Evolutionary conservation across 2,888 invertebrate species (phyloP), one percentile per base, ranked within the genome.

Genomic region (Pilophorus perplexus): DNA sequence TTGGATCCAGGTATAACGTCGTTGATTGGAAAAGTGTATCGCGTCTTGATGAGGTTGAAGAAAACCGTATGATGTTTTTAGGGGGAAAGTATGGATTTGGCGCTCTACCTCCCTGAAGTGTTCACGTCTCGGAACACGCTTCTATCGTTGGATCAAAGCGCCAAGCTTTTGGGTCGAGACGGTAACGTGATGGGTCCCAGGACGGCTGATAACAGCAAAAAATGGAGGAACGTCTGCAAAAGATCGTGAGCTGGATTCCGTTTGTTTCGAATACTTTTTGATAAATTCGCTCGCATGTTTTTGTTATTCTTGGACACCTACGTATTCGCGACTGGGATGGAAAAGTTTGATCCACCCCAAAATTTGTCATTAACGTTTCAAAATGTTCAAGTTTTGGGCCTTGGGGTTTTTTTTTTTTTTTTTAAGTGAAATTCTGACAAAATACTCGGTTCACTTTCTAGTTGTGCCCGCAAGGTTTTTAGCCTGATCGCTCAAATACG

Each of bases 81-180:
- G 83, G 95, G 94, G 2, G 95, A 96, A 80, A 92, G 92, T 62
- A 87, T 94, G 55, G 94, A 94, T 77, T 84, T 94, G 77, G 87
- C 90, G 69, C 81, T 96, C 69, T 94, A 89, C 77, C 81, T 96
- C 71, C 96, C 96, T 0, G 94, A 95, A 79, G 90, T 90, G 5
- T 92, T 92, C 75, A 93, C 95, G 0, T 90, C 90, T 70, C 83
- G 90, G 68, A 84, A 89, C 73, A 85, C 93, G 66, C 80, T 96
- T 3, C 78, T 90, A 68, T 88, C 93, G 0, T 81, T 97, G 71
- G 89, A 94, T 74, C 89, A 90, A 76, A 91, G 92, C 77, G 90
- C 93, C 74, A 91, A 90, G 79, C 82, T 95, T 52, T 81, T 91
- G 64, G 89, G 90, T 12, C 82, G 89, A 66, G 87, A 89, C 74